Evolutionary conservation across 2,113 vertebrate species (phyloP), one percentile per base, ranked within the genome.

Genomic region (Hippocampus abdominalis): DNA sequence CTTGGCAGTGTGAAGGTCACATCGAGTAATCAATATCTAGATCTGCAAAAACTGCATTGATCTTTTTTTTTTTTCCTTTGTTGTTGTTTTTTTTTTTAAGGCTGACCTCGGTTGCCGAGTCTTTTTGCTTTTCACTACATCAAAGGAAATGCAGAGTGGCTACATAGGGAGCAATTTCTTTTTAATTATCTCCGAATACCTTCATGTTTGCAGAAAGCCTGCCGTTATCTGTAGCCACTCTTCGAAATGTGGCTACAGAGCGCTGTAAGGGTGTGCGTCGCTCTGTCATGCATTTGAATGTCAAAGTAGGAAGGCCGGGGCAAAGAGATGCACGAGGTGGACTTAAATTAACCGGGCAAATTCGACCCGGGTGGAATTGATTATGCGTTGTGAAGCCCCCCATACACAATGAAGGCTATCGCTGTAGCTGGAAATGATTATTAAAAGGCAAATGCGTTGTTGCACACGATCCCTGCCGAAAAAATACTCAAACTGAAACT

Each of bases 241-340:
- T 74, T 66, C 1, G 66, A 60, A 73, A 49, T 66, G 13, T 46
- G 75, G 75, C n/a, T 42, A n/a, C 68, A 4, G 66, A 76, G 76
- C 32, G 32, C 32, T 1, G 32, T 36, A 36, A 36, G 32, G 5
- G 32, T 6, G 32, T 6, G 32, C 32, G 32, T 6, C 0, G 32
- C 4, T 57, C 23, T 13, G 29, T 5, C 54, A 12, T 2, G 68
- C 80, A 73, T 71, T 69, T 29, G 2, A 25, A 27, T 51, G 18
- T 2, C 12, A 6, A 44, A 27, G 32, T 25, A 27, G 51, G 8
- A 66, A 48, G 32, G 15, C 23, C 2, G 27, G 29, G 7, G 40
- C 57, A 2, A 25, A 4, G 12, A 48, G 20, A 39, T 25, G 25
- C 16, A 3, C 39, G 42, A 46, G 48, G 40, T 39, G 3, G 51